These are phyloP conservation scores for Callospermophilus lateralis DNA, from an alignment of 2,113 vertebrate species.

Conservation along the genomic window DNA sequence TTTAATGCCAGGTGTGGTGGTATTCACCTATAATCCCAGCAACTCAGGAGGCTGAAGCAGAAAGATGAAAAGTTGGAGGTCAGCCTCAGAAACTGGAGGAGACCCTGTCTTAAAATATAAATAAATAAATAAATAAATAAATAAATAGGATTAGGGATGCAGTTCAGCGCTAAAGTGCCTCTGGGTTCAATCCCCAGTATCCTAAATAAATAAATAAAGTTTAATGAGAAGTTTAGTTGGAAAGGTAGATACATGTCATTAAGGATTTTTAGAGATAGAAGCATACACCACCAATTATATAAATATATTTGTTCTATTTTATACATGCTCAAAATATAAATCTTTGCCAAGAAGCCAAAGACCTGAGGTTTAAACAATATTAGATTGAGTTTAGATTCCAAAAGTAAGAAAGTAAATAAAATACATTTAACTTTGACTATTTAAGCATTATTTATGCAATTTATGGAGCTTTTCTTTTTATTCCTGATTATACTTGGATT, in stretches of 20 bases:
- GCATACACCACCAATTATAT: background rate
- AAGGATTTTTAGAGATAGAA: background rate
- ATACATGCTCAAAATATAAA: background rate
- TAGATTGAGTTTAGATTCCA: background rate
- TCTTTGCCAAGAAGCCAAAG: background rate
- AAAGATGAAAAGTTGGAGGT: background rate
- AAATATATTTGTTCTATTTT: background rate
- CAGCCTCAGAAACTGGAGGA: background rate
- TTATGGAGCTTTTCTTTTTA: background rate
- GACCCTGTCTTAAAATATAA: background rate
- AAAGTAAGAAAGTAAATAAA: constrained; percentile 28
- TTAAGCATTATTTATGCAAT: background rate
- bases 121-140: background rate
- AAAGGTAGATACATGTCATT: background rate
- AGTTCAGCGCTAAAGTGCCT: background rate
- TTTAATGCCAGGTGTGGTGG: background rate
- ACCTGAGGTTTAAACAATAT: background rate
- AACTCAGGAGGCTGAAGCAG: background rate
- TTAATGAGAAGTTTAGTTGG: background rate
- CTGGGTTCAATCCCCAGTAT: background rate
- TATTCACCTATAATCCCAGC: background rate
- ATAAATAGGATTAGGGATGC: background rate
- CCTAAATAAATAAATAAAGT: background rate
- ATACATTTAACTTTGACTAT: background rate
- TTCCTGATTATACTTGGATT: constrained; percentile 20